Evolutionary conservation across 2,113 vertebrate genomes (phyloP), one percentile per base, ranked within the genome.

Genomic region (Motacilla tschutschensis): DNA sequence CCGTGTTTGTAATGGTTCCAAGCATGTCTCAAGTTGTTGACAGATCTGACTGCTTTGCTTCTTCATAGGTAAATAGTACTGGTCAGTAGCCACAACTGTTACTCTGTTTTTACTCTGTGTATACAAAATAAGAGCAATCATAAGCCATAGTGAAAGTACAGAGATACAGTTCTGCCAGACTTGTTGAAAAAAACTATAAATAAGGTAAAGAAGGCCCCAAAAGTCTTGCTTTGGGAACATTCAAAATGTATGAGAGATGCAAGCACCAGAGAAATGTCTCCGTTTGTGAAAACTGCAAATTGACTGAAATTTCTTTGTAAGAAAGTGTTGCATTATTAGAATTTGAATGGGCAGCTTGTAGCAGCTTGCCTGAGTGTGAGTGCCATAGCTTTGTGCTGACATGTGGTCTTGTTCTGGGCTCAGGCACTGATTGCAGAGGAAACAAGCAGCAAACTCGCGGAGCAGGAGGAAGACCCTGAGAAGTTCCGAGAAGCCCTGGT

Each of bases 381-480:
- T 48, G 19, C 72, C 10, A 1, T 11, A 12, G 16, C 59, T 94
- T 64, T 75, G 20, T 33, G 33, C 54, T 88, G 60, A 83, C 50
- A 5, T 2, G 4, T 82, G 62, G 14, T 83, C 65, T 95, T 6
- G 3, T 75, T 92, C 19, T 11, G 78, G 77, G 41, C 28, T 48
- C 75, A 99, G 99, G 99, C 98, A 4, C 97, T 99, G 40, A 99
- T 99, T 11, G 99, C 99, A 0, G 99, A 99, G 95, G 99, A 99
- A 94, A 96, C 97, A 0, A 97, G 98, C 79, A 98, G 98, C 78
- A 98, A 98, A 15, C 97, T 98, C 2, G 99, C 98, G 0, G 98
- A 98, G 47, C 98, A 98, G 94, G 98, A 99, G 77, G 98, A 98
- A 16, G 98, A 99, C 57, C 98, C 99, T 0, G 98, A 98, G 89